phyloP scores from a whole-genome alignment of 53 echinoderm and acorn worm species.

The Mesocentrotus franciscanus region DNA sequence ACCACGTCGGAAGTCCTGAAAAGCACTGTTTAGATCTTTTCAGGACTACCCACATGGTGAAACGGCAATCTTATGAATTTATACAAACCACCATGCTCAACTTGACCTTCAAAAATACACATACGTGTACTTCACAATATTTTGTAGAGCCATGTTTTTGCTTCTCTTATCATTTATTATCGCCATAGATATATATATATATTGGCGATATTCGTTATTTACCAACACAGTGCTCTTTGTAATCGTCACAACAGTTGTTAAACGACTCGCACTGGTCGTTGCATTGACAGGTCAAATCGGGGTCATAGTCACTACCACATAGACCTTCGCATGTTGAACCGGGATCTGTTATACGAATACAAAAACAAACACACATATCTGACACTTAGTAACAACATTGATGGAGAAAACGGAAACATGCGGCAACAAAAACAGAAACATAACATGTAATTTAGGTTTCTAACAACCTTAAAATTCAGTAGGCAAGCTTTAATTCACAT shows the following conservation, averaged over 20 bases:
- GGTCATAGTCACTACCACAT: not conserved
- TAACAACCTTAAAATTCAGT: too few species aligned
- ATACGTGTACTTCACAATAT: too few species aligned
- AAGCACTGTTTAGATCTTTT: too few species aligned
- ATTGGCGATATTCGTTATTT: not conserved
- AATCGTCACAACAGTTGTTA: conserved; percentile 14
- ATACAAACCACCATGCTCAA: too few species aligned
- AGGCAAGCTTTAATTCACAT: too few species aligned
- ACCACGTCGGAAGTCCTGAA: too few species aligned
- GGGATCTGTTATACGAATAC: not conserved
- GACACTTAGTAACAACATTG: not conserved
- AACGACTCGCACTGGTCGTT: not conserved
- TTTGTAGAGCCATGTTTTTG: too few species aligned
- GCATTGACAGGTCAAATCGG: not conserved
- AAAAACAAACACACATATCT: not conserved
- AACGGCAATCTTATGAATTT: too few species aligned
- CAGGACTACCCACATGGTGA: too few species aligned
- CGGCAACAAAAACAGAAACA: not conserved
- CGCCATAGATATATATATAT: too few species aligned
- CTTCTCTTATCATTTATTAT: too few species aligned
- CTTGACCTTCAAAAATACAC: too few species aligned
- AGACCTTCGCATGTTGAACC: conserved; percentile 1
- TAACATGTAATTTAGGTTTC: not conserved
- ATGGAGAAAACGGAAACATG: not conserved
- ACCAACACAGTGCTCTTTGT: not conserved